phyloP scores from a whole-genome alignment of 2,888 invertebrate species.

The Drosophila recens region DNA sequence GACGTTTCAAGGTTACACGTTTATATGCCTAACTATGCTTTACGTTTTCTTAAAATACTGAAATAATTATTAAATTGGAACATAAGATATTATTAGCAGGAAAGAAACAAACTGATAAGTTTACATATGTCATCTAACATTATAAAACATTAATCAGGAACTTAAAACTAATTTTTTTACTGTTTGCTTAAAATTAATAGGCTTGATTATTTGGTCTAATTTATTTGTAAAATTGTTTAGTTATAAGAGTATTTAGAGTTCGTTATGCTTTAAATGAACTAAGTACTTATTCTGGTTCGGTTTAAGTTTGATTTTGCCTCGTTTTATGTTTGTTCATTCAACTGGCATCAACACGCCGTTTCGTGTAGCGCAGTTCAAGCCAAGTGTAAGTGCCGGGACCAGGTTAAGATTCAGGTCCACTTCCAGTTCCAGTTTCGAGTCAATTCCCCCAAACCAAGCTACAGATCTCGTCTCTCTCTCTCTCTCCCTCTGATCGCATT shows the following conservation, averaged over 20 bases:
- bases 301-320: slow-evolving; percentile 18
- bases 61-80: too few species aligned
- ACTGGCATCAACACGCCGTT: slow-evolving; percentile 76
- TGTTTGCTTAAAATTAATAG: too few species aligned
- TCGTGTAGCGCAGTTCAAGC: slow-evolving; percentile 56
- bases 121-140: too few species aligned
- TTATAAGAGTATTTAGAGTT: slow-evolving; percentile 13
- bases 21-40: too few species aligned
- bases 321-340: slow-evolving; percentile 68
- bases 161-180: too few species aligned
- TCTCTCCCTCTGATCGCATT: slow-evolving; percentile 35
- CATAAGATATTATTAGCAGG: too few species aligned
- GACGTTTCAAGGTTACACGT: too few species aligned
- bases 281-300: not conserved
- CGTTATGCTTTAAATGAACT: not conserved
- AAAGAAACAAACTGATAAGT: too few species aligned
- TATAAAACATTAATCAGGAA: too few species aligned
- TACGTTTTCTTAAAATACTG: too few species aligned
- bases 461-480: slow-evolving; percentile 25
- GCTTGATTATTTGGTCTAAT: not conserved
- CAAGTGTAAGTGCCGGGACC: slow-evolving; percentile 26
- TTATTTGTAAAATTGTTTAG: not conserved
- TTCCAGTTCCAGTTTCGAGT: slow-evolving; percentile 15
- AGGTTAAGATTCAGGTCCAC: slow-evolving; percentile 31
- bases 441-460: not conserved